Conservation (phyloP, 2,113 vertebrate genomes). For the Percopsis transmontana region DNA sequence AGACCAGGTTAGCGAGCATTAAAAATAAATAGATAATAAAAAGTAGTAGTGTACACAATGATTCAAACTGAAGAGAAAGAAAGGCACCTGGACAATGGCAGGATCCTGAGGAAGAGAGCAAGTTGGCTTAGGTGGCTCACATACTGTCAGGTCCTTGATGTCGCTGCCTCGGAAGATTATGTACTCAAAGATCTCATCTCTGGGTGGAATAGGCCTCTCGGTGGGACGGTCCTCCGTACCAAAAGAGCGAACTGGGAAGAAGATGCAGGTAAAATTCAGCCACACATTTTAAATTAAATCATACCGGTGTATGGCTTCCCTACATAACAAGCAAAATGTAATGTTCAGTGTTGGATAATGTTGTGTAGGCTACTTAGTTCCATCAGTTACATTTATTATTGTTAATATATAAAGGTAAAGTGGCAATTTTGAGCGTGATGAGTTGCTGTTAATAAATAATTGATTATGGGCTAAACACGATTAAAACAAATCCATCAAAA, state of each 20-base stretch:
- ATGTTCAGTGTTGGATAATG: neutral
- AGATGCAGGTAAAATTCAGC: neutral
- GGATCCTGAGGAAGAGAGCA: conserved; percentile 95
- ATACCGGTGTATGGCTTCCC: too few species aligned
- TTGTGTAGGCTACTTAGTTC: neutral
- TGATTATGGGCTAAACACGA: neutral
- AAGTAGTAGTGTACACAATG: neutral
- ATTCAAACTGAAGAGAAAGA: neutral
- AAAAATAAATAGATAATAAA: neutral
- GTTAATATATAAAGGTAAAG: neutral
- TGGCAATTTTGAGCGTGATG: neutral
- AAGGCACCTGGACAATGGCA: conserved; percentile 91
- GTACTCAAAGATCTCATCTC: conserved; percentile 97
- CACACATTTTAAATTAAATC: neutral
- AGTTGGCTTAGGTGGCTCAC: conserved; percentile 93
- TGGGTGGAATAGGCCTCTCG: conserved; percentile 91
- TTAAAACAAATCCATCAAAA: neutral
- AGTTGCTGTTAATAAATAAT: conserved; percentile 12
- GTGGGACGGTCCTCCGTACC: conserved; percentile 97
- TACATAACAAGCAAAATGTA: neutral
- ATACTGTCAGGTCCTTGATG: conserved; percentile 97
- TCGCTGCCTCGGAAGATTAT: conserved; percentile 98
- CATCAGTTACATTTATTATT: neutral
- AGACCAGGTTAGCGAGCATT: conserved; percentile 17
- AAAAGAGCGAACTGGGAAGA: conserved; percentile 86